These are phyloP conservation scores for Tragulus kanchil DNA, from an alignment of 2,113 vertebrate genomes.

Conservation along the genomic window DNA sequence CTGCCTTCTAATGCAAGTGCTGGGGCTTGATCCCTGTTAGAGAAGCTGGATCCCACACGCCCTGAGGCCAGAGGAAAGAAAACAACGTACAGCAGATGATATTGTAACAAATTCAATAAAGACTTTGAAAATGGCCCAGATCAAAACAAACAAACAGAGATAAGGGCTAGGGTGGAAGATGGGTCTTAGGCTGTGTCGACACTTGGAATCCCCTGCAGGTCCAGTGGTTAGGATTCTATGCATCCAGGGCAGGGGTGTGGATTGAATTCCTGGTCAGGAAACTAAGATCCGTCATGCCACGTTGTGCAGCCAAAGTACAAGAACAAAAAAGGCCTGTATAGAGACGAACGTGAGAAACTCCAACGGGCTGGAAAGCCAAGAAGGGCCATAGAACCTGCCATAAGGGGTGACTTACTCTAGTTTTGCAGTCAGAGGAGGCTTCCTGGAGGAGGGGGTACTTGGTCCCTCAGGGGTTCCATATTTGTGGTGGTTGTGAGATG, in stretches of 20 bases:
- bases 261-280: neutral
- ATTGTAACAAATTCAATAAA: too few species aligned
- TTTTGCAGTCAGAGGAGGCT: neutral
- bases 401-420: accelerated
- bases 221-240: neutral
- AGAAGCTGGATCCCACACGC: too few species aligned
- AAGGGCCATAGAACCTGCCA: too few species aligned
- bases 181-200: neutral
- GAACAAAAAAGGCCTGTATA: too few species aligned
- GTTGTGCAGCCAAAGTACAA: neutral
- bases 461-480: neutral
- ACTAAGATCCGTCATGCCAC: neutral
- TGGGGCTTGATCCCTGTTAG: too few species aligned
- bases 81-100: too few species aligned
- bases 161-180: accelerated
- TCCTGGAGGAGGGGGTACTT: neutral
- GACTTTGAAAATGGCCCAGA: too few species aligned
- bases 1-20: too few species aligned
- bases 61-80: too few species aligned
- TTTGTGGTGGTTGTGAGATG: neutral
- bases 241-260: neutral
- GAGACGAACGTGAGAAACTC: neutral
- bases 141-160: too few species aligned
- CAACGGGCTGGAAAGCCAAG: too few species aligned
- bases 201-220: neutral